Base-by-base conservation (phyloP, 2,888 invertebrate species). In the Sarcophaga rosellei region DNA sequence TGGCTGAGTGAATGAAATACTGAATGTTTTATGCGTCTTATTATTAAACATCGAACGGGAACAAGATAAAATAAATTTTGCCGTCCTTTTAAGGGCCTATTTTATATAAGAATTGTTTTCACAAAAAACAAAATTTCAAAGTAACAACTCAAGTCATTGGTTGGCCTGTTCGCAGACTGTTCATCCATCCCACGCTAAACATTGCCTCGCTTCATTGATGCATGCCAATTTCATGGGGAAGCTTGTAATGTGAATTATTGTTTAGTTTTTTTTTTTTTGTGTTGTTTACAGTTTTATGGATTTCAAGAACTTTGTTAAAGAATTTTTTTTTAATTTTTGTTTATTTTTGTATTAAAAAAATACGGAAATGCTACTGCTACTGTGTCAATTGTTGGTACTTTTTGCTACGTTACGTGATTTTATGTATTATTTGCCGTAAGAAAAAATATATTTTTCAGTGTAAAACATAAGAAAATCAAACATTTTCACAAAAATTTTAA, bases 151-250 rank as follows among this genome's bases (percentile, higher is more conserved):
- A 82, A 82, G 85, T 35, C 35, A 35, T n/a, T 72, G 25, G 17
- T 10, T 35, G 17, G 20, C 3, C 45, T 47, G 74, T 61, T 63
- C 23, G 11, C 61, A 45, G 72, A 21, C 62, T 23, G 66, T 44
- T 76, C 72, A 82, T 82, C 82, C 72, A 82, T 82, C 82, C 82
- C 85, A 75, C 79, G 79, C 82, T 76, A 70, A 72, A 61, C 62
- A 72, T 81, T 81, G 65, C 81, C 70, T 78, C 81, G 85, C 85
- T 85, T 82, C 81, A 85, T 79, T 85, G 81, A 82, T 82, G 85
- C 81, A 75, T 82, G 75, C 81, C 81, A 79, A 75, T 82, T 75
- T 81, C 12, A 53, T 47, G 45, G 61, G 20, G 45, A 59, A 74
- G 74, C 12, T 76, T 75, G 70, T 65, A 4, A 35, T 25, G 65